phyloP scores from a whole-genome alignment of 1,140 invertebrate species.

The Chironomus striatipennis region DNA sequence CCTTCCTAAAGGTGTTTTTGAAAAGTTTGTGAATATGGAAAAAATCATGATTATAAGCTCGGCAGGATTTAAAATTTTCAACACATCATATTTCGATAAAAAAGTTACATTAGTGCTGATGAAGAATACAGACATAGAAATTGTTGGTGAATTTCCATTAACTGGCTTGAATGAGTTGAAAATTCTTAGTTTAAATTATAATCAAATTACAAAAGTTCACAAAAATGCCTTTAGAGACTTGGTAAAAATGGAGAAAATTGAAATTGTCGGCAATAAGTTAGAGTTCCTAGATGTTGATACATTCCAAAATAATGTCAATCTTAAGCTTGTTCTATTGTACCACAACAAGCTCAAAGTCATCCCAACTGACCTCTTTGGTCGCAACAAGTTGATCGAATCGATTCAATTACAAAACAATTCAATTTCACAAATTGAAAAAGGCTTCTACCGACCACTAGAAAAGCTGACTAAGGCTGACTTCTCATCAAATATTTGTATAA shows the following conservation, averaged over 20 bases:
- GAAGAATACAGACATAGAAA: not conserved
- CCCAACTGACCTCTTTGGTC: not conserved
- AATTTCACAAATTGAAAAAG: conserved; percentile 1
- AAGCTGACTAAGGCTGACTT: not conserved
- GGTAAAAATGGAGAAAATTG: not conserved
- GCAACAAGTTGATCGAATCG: not conserved
- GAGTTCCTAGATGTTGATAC: not conserved
- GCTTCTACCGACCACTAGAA: not conserved
- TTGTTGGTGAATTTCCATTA: not conserved
- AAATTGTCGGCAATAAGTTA: not conserved
- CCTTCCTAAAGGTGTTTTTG: not conserved
- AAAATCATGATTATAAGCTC: not conserved
- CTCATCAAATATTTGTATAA: conserved; percentile 12
- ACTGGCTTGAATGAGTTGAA: not conserved
- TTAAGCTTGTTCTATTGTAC: not conserved
- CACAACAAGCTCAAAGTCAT: not conserved
- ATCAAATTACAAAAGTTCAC: not conserved
- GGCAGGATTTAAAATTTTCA: not conserved
- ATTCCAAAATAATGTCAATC: conserved; percentile 2
- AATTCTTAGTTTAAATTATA: conserved; percentile 17
- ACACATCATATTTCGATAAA: not conserved
- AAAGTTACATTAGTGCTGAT: not conserved
- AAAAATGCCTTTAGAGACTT: not conserved
- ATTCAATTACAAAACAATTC: conserved; percentile 16
- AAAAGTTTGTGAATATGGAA: not conserved